Evolutionary conservation across 2,888 invertebrate genomes (phyloP).

Genomic region (Trachelus iudaicus): DNA sequence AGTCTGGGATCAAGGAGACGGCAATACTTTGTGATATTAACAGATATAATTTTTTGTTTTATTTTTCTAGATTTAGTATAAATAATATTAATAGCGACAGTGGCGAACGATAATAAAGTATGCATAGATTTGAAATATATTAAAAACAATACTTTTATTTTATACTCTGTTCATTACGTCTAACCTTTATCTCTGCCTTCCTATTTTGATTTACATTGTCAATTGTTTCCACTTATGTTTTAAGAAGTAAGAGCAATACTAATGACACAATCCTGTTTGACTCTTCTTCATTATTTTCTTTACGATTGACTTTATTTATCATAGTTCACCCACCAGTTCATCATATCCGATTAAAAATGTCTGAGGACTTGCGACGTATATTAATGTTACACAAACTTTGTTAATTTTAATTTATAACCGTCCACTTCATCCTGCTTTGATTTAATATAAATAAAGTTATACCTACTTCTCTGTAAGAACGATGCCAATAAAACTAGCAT

Average conservation of each 20-base stretch:
- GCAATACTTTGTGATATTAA: constrained; percentile 58
- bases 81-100: not conserved
- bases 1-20: constrained; percentile 28
- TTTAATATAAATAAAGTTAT: not conserved
- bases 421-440: not conserved
- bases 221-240: not conserved
- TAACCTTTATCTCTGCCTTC: not conserved
- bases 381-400: not conserved
- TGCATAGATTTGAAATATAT: constrained; percentile 16
- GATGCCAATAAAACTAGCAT: not conserved
- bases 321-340: not conserved
- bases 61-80: constrained; percentile 5
- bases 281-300: not conserved
- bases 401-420: not conserved
- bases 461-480: not conserved
- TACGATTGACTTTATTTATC: not conserved
- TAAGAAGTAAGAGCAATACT: not conserved
- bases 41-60: constrained; percentile 44
- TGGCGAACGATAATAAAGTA: not conserved
- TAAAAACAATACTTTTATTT: constrained; percentile 4
- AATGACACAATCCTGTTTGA: not conserved
- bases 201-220: not conserved
- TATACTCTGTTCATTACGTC: not conserved
- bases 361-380: not conserved
- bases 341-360: not conserved